Percentiles rank a stretch among this genome's conserved stretches.
Conservation (phyloP, 1,140 invertebrate species). For the Hormaphis cornu region DNA sequence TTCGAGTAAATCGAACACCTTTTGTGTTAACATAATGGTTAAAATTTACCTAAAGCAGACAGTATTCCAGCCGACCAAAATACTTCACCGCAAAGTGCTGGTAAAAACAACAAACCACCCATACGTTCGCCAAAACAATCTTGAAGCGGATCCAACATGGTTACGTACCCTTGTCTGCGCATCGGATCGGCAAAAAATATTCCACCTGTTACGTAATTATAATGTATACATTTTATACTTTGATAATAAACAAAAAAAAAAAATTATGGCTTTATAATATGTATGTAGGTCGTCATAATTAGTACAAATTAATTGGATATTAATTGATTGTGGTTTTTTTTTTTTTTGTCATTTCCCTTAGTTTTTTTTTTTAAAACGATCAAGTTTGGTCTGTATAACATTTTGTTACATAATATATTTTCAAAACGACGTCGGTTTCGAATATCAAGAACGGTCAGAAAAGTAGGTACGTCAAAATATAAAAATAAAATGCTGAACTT, state of each 20-base stretch:
- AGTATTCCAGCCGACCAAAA: conserved; percentile 96
- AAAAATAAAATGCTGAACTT: no score
- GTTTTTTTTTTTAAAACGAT: no score
- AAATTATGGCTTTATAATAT: not conserved
- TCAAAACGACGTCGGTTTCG: no score
- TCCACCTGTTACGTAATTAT: conserved; percentile 57
- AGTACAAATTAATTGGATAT: no score
- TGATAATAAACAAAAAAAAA: conserved; percentile 1
- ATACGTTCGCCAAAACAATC: conserved; percentile 91
- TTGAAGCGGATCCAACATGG: conserved; percentile 97
- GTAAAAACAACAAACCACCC: conserved; percentile 91
- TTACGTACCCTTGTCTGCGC: conserved; percentile 93
- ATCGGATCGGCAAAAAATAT: conserved; percentile 97
- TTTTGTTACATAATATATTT: no score
- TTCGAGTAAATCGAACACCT: no score
- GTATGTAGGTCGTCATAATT: not conserved
- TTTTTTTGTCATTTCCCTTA: no score
- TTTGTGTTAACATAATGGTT: no score
- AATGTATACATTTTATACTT: not conserved
- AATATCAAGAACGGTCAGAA: no score
- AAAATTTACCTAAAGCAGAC: conserved; percentile 84
- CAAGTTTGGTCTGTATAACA: no score
- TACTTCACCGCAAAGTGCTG: conserved; percentile 92
- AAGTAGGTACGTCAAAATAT: no score
- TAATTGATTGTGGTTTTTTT: no score